Evolutionary conservation across 2,113 vertebrate genomes (phyloP), one percentile per base, ranked within the genome.

Genomic region (Pachyramphus minor): DNA sequence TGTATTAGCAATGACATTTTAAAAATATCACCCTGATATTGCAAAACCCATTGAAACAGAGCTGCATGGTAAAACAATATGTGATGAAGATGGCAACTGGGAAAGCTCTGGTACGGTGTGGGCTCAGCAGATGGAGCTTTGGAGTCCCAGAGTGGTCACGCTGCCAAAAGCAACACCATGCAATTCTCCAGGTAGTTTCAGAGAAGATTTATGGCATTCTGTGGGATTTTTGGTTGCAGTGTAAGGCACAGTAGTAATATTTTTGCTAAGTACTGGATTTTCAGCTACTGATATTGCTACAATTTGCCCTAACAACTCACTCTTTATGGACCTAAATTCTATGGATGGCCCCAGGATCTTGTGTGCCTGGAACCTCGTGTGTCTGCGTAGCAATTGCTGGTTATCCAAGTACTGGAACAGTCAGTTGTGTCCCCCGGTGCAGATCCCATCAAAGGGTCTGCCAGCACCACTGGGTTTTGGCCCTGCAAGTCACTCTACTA

Each of bases 91-190:
- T 23, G 83, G 60, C 50, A 71, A 59, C 23, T 37, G 16, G 69
- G 44, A 71, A 82, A 56, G 59, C 56, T 59, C 24, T 76, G 89
- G 84, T 67, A 2, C 14, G 5, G 37, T 14, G 16, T 28, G n/a
- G 58, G 67, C 83, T 39, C 95, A 94, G 89, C 85, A 90, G 87
- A 80, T 90, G 93, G 87, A 63, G 90, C 95, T 90, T 92, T 81
- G 23, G 87, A 94, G 67, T 88, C 76, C 71, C 28, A 20, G 33
- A 1, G 0, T 10, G 49, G 31, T 50, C 72, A 20, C 22, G 0
- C 66, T 76, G 55, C 55, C 74, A 19, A 60, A 66, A 62, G n/a
- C 60, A 66, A 6, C 24, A 4, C 21, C 2, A 0, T 23, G 33
- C 37, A 42, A 12, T 33, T 60, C 52, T 79, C 14, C 11, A 14